These are phyloP conservation scores for Ellobius talpinus DNA, from an alignment of 2,113 vertebrate species.

Conservation along the genomic window DNA sequence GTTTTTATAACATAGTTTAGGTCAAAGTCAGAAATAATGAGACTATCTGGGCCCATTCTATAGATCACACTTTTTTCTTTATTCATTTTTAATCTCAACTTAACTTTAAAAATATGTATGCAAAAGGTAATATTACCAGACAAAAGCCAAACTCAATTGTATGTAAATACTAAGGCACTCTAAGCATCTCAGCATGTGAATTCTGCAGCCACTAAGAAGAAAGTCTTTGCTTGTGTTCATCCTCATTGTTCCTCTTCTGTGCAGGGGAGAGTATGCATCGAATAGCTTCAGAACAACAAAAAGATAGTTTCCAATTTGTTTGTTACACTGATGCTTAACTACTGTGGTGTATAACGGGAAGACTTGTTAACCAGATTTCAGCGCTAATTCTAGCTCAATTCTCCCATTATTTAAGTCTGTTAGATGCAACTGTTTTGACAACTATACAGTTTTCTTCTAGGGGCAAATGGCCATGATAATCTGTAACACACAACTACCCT, in stretches of 20 bases:
- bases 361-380: neutral
- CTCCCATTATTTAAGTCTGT: neutral
- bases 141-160: neutral
- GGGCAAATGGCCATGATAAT: neutral
- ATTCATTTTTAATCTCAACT: constrained; percentile 13
- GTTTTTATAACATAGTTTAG: neutral
- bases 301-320: constrained; percentile 8
- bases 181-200: neutral
- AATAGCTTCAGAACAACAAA: constrained; percentile 1
- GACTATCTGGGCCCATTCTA: neutral
- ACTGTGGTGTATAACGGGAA: neutral
- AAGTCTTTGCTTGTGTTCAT: neutral
- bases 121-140: neutral
- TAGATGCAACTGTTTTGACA: neutral
- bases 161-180: neutral
- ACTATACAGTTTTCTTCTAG: neutral
- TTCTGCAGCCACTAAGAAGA: neutral
- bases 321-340: neutral
- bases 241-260: neutral
- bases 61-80: neutral
- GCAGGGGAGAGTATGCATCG: neutral
- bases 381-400: neutral
- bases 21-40: neutral
- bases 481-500: neutral
- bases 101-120: neutral